Percentiles rank a stretch among this genome's conserved stretches.
These are phyloP conservation scores for Hypotaenidia okinawae DNA, from an alignment of 2,797 vertebrate species.

Conservation along the genomic window DNA sequence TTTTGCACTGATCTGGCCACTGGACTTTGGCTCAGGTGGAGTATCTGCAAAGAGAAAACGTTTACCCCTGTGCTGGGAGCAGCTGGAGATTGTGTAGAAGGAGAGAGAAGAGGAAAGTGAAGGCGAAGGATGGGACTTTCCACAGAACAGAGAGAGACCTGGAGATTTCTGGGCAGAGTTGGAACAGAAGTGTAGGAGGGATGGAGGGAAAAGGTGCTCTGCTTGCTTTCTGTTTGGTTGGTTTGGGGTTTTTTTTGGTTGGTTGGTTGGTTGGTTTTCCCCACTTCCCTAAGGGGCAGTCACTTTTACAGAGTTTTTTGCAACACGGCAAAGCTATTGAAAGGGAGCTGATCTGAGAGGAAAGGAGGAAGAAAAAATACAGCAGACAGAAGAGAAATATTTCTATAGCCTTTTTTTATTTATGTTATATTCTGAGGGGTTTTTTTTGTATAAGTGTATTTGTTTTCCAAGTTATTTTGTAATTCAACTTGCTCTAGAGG, in stretches of 20 bases:
- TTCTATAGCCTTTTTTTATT: neutral
- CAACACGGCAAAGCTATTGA: neutral
- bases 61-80: neutral
- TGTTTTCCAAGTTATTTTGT: neutral
- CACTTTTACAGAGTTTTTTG: neutral
- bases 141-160: neutral
- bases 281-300: neutral
- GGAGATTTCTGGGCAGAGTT: neutral
- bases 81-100: neutral
- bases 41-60: neutral
- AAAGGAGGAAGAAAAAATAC: neutral
- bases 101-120: neutral
- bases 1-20: neutral
- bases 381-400: neutral
- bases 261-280: neutral
- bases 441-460: neutral
- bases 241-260: neutral
- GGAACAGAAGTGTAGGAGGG: neutral
- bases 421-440: neutral
- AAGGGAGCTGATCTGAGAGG: neutral
- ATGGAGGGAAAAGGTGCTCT: neutral
- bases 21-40: neutral
- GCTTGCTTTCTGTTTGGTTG: neutral
- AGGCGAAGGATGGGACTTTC: neutral
- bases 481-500: neutral